Base-by-base conservation (phyloP, 2,888 invertebrate species). In the Oscheius sp. region DNA sequence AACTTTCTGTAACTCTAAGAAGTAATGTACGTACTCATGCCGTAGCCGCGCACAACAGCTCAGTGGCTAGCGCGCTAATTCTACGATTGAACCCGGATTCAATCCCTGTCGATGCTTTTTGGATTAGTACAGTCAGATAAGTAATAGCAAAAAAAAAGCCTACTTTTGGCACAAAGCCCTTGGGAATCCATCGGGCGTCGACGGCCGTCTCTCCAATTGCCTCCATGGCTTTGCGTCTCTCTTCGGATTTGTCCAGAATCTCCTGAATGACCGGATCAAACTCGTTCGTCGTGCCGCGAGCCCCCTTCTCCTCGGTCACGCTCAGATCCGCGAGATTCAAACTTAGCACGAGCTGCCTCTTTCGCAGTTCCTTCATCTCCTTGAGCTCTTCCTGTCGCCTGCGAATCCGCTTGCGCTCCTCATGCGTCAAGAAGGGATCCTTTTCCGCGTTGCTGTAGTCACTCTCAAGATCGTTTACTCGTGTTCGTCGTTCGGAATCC, bases 361-460 rank as follows among this genome's bases (percentile, higher is more conserved):
- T 59, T 51, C 79, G 70, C 53, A 80, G 75, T 70, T 82, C 79
- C 35, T 82, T 75, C 9, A 85, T 77, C 35, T 70, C 74, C 33
- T 79, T 66, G 47, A 88, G 68, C 53, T 88, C 86, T 33, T 85
- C 87, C 47, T 85, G 77, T 42, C 88, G 73, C 70, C 71, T 63
- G 11, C 80, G 74, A 55, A 88, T 80, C 3, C 81, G 83, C 33
- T 80, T 81, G 11, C 86, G 76, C 58, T 88, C 88, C 32, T 74
- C 74, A 7, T 11, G 91, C 53, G 93, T 93, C 32, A 96, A 91
- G 95, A 96, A 97, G 35, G 93, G 93, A 81, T 94, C 94, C 21
- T 86, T 84, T 74, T 91, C 87, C 37, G 86, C 63, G 35, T 78
- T 80, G 55, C 83, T 80, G 68, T 86, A 87, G 78, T 89, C 86